Percentiles rank a stretch among this genome's conserved stretches.
These are phyloP conservation scores for Paradoxurus hermaphroditus DNA, from an alignment of 2,113 vertebrate genomes.

Conservation along the genomic window DNA sequence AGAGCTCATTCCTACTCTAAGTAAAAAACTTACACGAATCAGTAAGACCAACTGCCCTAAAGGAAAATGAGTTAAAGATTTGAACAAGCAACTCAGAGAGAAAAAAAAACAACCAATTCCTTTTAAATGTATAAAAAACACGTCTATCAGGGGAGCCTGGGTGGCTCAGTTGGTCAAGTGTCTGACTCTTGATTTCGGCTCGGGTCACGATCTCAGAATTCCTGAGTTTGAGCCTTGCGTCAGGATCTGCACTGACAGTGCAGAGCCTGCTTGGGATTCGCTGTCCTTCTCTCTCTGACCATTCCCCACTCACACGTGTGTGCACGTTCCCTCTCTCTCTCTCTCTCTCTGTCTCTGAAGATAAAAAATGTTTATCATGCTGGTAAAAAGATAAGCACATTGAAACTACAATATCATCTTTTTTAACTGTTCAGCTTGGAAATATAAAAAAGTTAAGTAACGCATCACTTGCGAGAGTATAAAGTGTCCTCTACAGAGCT, in stretches of 20 bases:
- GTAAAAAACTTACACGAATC: neutral
- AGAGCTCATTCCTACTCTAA: neutral
- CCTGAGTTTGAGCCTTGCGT: no score
- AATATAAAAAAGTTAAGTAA: neutral
- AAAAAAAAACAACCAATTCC: neutral
- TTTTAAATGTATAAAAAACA: slow-evolving; percentile 17
- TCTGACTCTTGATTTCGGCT: no score
- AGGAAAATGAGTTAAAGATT: neutral
- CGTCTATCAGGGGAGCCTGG: neutral
- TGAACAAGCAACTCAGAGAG: neutral
- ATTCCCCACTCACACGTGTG: no score
- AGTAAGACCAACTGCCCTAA: neutral
- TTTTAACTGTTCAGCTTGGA: neutral
- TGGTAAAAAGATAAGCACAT: neutral
- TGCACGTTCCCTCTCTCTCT: no score
- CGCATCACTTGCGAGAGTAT: neutral
- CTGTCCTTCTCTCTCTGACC: no score
- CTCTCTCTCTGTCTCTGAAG: no score
- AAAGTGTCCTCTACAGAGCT: neutral
- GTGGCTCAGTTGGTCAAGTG: no score
- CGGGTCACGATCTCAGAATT: no score
- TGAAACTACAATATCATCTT: neutral
- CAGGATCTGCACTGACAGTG: no score
- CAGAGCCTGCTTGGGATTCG: no score
- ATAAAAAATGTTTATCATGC: neutral